Evolutionary conservation across 2,113 vertebrate genomes (phyloP).

Genomic region (Phoxinus phoxinus): DNA sequence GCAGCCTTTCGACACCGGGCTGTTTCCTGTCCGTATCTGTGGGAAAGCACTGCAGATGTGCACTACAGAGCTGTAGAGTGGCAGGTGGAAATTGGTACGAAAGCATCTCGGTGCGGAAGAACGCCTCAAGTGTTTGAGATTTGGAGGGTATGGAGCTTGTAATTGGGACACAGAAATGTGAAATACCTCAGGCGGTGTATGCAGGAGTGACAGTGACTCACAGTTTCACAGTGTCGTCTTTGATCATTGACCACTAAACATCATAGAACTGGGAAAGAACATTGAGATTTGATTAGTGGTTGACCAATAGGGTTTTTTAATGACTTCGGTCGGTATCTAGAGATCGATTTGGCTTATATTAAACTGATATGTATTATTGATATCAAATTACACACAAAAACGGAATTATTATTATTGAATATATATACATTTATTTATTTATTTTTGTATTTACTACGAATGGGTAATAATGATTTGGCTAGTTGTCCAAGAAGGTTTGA

Average conservation of each 20-base stretch:
- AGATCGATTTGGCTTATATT: not conserved
- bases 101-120: not conserved
- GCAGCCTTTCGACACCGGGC: constrained; percentile 11
- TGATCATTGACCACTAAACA: constrained; percentile 21
- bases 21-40: constrained; percentile 7
- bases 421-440: too few relatives aligned
- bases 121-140: constrained; percentile 12
- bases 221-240: not conserved
- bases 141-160: constrained; percentile 23
- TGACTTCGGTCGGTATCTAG: not conserved
- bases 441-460: too few relatives aligned
- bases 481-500: too few relatives aligned
- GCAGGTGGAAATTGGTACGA: constrained; percentile 5
- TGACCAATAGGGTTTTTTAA: not conserved
- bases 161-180: constrained; percentile 43
- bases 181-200: constrained; percentile 26
- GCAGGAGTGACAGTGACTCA: not conserved
- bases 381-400: too few relatives aligned
- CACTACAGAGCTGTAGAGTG: not conserved
- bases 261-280: not conserved
- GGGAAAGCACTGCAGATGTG: constrained; percentile 35
- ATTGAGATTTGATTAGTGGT: not conserved
- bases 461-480: too few relatives aligned
- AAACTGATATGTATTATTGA: not conserved
- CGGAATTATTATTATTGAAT: too few relatives aligned